Base-by-base conservation (phyloP, 2,113 vertebrate genomes). In the Tursiops truncatus region DNA sequence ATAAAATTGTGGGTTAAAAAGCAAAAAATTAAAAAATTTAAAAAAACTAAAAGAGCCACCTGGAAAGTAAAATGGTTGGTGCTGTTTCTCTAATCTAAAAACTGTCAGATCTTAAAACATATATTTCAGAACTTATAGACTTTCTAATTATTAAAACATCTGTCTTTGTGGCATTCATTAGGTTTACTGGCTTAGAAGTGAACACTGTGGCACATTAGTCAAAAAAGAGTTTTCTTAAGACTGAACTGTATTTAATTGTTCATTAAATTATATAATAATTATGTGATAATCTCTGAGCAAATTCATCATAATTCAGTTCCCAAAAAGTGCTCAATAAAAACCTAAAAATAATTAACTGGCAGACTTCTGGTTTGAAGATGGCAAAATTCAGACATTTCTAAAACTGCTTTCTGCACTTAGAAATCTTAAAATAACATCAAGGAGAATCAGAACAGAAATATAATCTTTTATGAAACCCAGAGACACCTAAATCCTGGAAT, bases 121-220 rank as follows among this genome's bases (percentile, higher is more conserved):
- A 25, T 9, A 33, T 67, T 36, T 92, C 68, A 92, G 63, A 44
- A 36, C 10, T 36, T 73, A 73, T 23, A 15, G 95, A 41, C 53
- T 83, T 74, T 81, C 77, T 67, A 68, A 82, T 76, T 85, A 98
- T 68, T 71, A 93, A 89, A 68, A 23, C 18, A n/a, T 60, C 60
- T 50, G 26, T 70, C 65, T 83, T 44, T 53, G 71, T 91, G 15
- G 12, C 23, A 79, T 36, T 96, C n/a, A 17, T 53, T 33, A 11
- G 65, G 13, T 17, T 93, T 96, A 28, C 44, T 77, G 63, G 14
- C 8, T 76, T 89, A 63, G 56, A 95, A 50, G 7, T 15, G 31
- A 60, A 76, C 20, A 21, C 2, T 28, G 12, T 28, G 44, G 44
- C 17, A 77, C 5, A 56, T 63, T 36, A 85, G 5, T 50, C 1